phyloP scores from a whole-genome alignment of 1,140 invertebrate genomes.

The Cydia pomonella region DNA sequence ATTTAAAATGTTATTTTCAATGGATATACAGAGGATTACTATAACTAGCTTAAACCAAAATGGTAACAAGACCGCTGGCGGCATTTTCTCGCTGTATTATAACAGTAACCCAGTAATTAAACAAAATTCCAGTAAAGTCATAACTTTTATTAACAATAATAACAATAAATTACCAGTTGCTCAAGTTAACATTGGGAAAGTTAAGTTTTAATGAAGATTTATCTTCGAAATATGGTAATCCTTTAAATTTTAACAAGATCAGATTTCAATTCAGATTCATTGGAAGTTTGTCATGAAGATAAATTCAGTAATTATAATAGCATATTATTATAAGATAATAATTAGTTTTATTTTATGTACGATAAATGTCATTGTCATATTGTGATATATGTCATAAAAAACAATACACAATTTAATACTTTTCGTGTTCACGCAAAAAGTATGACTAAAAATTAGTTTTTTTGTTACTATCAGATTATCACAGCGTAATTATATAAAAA shows the following conservation, averaged over 20 bases:
- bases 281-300: not conserved
- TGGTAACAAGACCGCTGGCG: too few species aligned
- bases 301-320: not conserved
- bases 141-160: conserved; percentile 14
- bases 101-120: not conserved
- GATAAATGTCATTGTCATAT: too few species aligned
- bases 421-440: not conserved
- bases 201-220: conserved; percentile 4
- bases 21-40: too few species aligned
- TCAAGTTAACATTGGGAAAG: not conserved
- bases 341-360: too few species aligned
- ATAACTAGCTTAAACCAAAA: too few species aligned
- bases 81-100: too few species aligned
- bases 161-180: not conserved
- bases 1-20: too few species aligned
- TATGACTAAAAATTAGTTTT: too few species aligned
- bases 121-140: not conserved
- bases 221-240: not conserved
- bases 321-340: too few species aligned
- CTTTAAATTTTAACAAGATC: conserved; percentile 3
- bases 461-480: too few species aligned
- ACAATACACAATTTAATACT: not conserved
- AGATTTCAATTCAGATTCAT: not conserved
- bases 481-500: not conserved
- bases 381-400: not conserved